Conservation (phyloP, 2,113 vertebrate species). For the Oreocharis arfaki region DNA sequence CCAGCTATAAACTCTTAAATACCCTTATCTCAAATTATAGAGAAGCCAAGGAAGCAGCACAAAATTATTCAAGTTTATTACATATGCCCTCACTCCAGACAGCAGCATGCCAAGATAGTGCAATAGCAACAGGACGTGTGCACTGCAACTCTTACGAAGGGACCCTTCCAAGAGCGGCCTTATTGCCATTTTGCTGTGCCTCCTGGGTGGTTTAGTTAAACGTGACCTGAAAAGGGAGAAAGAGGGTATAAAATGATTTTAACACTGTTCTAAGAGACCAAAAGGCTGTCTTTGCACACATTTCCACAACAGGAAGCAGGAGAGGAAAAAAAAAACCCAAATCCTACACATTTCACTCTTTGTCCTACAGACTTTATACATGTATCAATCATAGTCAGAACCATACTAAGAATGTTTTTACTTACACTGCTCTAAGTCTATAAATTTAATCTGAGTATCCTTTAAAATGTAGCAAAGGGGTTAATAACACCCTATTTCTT, state of each 20-base stretch:
- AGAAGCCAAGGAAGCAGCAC: neutral
- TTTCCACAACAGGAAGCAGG: neutral
- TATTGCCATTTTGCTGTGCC: neutral
- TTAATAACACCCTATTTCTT: neutral
- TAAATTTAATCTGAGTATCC: neutral
- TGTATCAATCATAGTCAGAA: rapidly evolving
- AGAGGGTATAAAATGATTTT: neutral
- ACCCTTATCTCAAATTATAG: neutral
- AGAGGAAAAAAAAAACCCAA: rapidly evolving
- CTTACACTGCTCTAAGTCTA: neutral
- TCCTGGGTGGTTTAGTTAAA: neutral
- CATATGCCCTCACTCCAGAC: neutral
- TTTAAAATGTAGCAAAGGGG: neutral
- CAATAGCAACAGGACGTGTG: neutral
- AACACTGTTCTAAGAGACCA: neutral
- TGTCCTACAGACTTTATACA: neutral
- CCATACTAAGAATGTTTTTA: neutral
- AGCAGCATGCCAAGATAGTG: neutral
- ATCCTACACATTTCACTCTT: neutral
- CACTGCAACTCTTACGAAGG: neutral
- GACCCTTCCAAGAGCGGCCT: neutral
- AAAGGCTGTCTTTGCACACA: neutral
- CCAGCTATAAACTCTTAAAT: neutral
- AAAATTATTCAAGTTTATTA: neutral
- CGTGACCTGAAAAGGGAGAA: neutral